Evolutionary conservation across 2,888 invertebrate genomes (phyloP).

Genomic region (Spisula subtruncata): DNA sequence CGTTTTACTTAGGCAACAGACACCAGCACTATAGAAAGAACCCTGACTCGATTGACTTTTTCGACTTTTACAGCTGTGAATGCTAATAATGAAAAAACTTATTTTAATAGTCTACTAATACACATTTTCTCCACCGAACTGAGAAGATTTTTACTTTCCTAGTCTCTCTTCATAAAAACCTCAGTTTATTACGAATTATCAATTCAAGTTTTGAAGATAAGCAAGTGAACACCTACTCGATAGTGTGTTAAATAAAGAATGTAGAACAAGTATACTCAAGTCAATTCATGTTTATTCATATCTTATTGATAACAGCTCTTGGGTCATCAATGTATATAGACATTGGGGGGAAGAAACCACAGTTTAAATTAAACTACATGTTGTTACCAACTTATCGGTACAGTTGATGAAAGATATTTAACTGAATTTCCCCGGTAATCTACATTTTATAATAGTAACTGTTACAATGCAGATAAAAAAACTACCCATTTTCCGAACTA

Average conservation of each 20-base stretch:
- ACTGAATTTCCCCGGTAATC: too few relatives aligned
- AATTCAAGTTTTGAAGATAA: constrained; percentile 14
- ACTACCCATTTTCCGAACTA: too few relatives aligned
- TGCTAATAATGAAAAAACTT: too few relatives aligned
- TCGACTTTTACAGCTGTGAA: too few relatives aligned
- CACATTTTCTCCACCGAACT: neutral
- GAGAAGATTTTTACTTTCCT: neutral
- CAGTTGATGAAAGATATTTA: too few relatives aligned
- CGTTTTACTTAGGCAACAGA: too few relatives aligned
- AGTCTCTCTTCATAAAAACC: neutral
- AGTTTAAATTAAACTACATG: neutral
- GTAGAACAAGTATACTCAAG: constrained; percentile 42
- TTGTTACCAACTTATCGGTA: too few relatives aligned
- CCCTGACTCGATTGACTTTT: too few relatives aligned
- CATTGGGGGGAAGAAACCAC: neutral
- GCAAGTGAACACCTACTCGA: neutral
- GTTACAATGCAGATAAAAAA: too few relatives aligned
- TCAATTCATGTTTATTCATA: constrained; percentile 33
- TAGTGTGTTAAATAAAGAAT: constrained; percentile 26
- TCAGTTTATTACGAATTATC: neutral
- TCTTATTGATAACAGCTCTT: constrained; percentile 37
- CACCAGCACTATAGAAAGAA: too few relatives aligned
- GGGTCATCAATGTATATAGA: neutral
- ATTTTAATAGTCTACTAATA: too few relatives aligned
- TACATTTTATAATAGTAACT: too few relatives aligned